phyloP scores from a whole-genome alignment of 2,113 vertebrate genomes.

The Siniperca knerii region DNA sequence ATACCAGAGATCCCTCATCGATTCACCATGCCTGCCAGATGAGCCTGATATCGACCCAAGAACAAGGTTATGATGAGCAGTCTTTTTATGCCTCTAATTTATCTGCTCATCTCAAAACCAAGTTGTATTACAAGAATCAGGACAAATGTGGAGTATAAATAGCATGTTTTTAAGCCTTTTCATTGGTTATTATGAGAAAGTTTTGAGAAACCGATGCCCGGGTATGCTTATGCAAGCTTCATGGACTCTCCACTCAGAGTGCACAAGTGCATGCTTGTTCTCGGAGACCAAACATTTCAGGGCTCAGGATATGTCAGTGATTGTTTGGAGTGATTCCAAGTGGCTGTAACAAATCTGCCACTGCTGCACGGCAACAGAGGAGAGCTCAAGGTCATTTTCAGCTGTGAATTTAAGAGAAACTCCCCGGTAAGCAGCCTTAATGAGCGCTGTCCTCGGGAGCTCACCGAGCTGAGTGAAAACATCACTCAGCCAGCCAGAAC shows the following conservation, averaged over 20 bases:
- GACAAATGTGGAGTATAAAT: constrained; percentile 38
- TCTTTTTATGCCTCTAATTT: constrained; percentile 57
- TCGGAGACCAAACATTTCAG: not conserved
- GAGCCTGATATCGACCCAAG: constrained; percentile 65
- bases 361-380: constrained; percentile 38
- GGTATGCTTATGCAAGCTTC: constrained; percentile 7
- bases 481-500: constrained; percentile 54
- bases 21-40: constrained; percentile 73
- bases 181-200: constrained; percentile 25
- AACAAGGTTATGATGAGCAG: constrained; percentile 72
- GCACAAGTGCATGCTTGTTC: not conserved
- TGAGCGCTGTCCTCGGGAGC: constrained; percentile 65
- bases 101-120: constrained; percentile 41
- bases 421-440: constrained; percentile 59
- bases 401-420: constrained; percentile 56
- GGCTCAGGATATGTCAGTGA: constrained; percentile 19
- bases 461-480: constrained; percentile 53
- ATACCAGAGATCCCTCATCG: constrained; percentile 62
- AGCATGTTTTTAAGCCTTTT: not conserved
- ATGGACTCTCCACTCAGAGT: not conserved
- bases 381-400: constrained; percentile 68
- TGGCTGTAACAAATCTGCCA: constrained; percentile 36
- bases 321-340: constrained; percentile 44
- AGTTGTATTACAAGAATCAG: constrained; percentile 32
- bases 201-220: not conserved